Base-by-base conservation (phyloP, 2,888 invertebrate genomes). In the Drosophila fulvimacula region DNA sequence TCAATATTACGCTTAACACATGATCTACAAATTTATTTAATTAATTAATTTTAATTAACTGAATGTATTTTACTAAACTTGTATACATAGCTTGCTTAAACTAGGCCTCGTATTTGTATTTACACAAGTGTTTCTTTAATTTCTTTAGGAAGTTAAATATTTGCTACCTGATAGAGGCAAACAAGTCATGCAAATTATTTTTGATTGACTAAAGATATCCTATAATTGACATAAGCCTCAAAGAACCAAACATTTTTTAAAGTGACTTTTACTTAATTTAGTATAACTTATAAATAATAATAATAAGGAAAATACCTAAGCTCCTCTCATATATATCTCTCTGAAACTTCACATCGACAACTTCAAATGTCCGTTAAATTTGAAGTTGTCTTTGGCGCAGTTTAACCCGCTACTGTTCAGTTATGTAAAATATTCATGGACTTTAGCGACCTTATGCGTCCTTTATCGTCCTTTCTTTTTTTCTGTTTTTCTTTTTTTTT, bases 401-500 rank as follows among this genome's bases (percentile, higher is more conserved):
- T 4, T 10, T 44, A n/a, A 46, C 36, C 44, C 6, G 10, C 10
- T 11, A 9, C 10, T 11, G 10, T 5, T 36, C 11, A n/a, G 42
- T 3, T 36, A n/a, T 19, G 36, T 1, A 57, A 46, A 17, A 46
- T 27, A 13, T 21, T 9, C 27, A 11, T n/a, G 27, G 42, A 56
- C 62, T 19, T 38, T 30, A 44, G 44, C 15, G 15, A 46, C 49
- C 51, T 77, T 51, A 21, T 41, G 32, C 19, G n/a, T n/a, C 38
- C 19, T 72, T 66, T 64, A 57, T 32, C 17, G 48, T 48, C 46
- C 36, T 52, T 51, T 24, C 3, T 44, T 58, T 27, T 17, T 49
- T 32, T 24, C n/a, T n/a, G n/a, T n/a, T 24, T 32, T 5, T 56
- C 34, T n/a, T 49, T 11, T 42, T 51, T 38, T 15, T 46, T 19